These are phyloP conservation scores for Podarcis raffonei DNA, from an alignment of 2,113 vertebrate genomes.

Conservation along the genomic window DNA sequence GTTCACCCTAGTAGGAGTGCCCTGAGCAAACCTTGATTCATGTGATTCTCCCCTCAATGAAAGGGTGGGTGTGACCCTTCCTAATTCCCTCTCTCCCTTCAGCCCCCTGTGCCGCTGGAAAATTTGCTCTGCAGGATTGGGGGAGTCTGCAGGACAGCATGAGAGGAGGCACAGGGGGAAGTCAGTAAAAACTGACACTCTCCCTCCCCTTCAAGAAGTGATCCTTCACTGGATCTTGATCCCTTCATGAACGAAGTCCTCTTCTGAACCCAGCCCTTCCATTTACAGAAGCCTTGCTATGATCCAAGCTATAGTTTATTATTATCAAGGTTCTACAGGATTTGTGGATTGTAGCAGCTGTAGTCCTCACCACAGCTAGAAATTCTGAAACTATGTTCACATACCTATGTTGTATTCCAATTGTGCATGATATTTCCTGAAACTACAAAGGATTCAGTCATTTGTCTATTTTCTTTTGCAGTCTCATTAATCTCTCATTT, in stretches of 20 bases:
- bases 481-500: neutral
- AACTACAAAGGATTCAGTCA: neutral
- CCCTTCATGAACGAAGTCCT: neutral
- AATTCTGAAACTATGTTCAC: neutral
- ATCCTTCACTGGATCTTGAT: neutral
- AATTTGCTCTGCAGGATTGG: neutral
- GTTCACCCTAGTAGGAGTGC: neutral
- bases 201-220: neutral
- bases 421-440: neutral
- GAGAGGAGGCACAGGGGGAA: neutral
- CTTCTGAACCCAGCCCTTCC: neutral
- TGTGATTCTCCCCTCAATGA: neutral
- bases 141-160: neutral
- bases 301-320: neutral
- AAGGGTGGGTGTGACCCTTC: neutral
- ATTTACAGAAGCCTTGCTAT: neutral
- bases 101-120: neutral
- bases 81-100: neutral
- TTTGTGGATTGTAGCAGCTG: too few relatives aligned
- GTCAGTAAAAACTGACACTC: neutral
- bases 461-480: neutral
- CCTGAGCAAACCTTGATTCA: neutral
- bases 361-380: neutral
- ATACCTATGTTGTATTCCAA: neutral
- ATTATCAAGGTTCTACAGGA: neutral